Percentiles rank a stretch among this genome's conserved stretches.
phyloP scores from a whole-genome alignment of 2,797 vertebrate genomes.

The Trichosurus vulpecula region DNA sequence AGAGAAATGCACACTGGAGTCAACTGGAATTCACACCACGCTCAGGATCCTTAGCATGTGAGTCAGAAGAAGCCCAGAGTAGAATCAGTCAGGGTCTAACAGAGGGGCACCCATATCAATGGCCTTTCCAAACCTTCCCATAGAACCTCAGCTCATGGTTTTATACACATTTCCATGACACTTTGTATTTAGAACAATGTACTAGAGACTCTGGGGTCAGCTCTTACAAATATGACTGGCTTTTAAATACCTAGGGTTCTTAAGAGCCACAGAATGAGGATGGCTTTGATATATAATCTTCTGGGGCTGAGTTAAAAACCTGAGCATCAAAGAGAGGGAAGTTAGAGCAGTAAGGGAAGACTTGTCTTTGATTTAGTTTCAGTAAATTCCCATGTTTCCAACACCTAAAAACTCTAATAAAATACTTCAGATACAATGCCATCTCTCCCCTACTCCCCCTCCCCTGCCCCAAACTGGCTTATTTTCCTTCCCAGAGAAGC shows the following conservation, averaged over 20 bases:
- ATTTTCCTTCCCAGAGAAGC: background rate
- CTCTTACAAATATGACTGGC: background rate
- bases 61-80: background rate
- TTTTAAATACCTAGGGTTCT: background rate
- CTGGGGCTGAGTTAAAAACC: background rate
- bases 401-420: background rate
- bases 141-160: background rate
- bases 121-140: background rate
- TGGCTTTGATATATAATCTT: background rate
- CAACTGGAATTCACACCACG: background rate
- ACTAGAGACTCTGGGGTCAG: background rate
- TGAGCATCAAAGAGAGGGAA: background rate
- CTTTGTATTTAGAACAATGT: background rate
- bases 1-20: background rate
- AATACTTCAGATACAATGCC: background rate
- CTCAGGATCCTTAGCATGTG: background rate
- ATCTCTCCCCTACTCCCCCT: background rate
- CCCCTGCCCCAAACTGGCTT: background rate
- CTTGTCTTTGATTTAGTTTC: background rate
- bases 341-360: background rate
- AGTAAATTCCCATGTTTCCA: background rate
- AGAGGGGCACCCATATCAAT: background rate
- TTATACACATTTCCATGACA: background rate
- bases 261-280: background rate
- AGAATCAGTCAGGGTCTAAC: background rate